phyloP scores from a whole-genome alignment of 2,797 vertebrate genomes.

The Alauda arvensis region DNA sequence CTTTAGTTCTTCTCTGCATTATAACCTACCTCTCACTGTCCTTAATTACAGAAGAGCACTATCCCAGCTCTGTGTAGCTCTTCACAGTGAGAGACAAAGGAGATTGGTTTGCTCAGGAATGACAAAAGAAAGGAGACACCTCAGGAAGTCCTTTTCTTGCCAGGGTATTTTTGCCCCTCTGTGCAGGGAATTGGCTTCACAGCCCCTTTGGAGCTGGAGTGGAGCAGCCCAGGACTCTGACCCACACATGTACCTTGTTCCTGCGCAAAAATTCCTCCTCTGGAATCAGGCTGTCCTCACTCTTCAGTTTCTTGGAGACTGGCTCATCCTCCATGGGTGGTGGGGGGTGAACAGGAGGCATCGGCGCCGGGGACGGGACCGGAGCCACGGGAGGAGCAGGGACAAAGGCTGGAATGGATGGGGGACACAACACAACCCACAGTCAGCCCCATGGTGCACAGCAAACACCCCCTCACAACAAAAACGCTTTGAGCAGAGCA shows the following conservation, averaged over 20 bases:
- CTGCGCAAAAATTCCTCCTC: slow-evolving; percentile 96
- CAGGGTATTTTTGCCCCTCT: neutral
- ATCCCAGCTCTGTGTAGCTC: neutral
- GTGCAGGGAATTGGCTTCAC: neutral
- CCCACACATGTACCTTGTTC: slow-evolving; percentile 80
- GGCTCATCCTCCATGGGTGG: slow-evolving; percentile 94
- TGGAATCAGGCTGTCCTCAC: slow-evolving; percentile 93
- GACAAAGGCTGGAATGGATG: slow-evolving; percentile 82
- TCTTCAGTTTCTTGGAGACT: slow-evolving; percentile 93
- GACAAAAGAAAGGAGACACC: neutral
- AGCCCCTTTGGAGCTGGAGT: neutral
- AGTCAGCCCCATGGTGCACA: neutral
- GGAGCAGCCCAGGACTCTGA: neutral
- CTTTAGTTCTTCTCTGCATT: neutral
- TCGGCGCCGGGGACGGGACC: slow-evolving; percentile 74
- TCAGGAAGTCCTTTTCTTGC: neutral
- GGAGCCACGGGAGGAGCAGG: slow-evolving; percentile 91
- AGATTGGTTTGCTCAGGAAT: neutral
- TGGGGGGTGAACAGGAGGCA: slow-evolving; percentile 87
- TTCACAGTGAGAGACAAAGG: neutral
- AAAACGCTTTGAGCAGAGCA: neutral
- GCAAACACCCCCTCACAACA: neutral
- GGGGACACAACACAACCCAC: neutral
- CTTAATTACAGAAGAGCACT: neutral
- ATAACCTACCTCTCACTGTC: neutral